phyloP scores from a whole-genome alignment of 2,113 vertebrate genomes.

The Cettia cetti region DNA sequence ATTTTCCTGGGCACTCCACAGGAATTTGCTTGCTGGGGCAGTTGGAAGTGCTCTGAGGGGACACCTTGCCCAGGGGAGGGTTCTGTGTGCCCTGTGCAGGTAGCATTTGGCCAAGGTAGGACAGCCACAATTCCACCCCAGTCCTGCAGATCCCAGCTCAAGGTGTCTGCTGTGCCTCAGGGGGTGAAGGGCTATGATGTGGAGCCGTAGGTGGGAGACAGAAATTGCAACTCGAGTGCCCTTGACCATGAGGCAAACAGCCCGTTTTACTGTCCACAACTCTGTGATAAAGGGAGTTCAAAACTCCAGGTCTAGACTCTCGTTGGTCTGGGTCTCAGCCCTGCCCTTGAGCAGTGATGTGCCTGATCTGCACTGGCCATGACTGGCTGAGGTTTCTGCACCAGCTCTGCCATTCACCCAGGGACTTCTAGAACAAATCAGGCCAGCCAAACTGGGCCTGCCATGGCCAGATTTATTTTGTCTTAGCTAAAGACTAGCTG shows the following conservation, averaged over 20 bases:
- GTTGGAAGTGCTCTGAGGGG: neutral
- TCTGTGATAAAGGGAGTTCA: no score
- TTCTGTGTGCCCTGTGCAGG: neutral
- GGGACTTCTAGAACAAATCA: no score
- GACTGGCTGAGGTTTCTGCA: neutral
- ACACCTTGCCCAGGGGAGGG: no score
- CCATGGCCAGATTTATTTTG: neutral
- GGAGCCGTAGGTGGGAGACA: neutral
- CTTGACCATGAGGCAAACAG: neutral
- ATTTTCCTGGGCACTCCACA: accelerated
- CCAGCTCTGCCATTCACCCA: neutral
- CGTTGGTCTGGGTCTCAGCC: no score
- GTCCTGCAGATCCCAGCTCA: accelerated
- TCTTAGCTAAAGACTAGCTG: no score
- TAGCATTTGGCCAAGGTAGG: neutral
- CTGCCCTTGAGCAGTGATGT: neutral
- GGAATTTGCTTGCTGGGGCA: neutral
- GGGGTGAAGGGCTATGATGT: neutral
- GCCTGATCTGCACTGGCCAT: neutral
- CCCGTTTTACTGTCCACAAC: neutral
- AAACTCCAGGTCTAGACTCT: neutral
- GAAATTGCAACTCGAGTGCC: neutral
- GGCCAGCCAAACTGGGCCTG: neutral
- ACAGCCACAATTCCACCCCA: neutral
- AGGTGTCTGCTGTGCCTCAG: neutral